A percentile compares a stretch with the other conserved stretches of the same genome.
Evolutionary conservation across 2,888 invertebrate species (phyloP).

Genomic region (Isoperla grammatica): DNA sequence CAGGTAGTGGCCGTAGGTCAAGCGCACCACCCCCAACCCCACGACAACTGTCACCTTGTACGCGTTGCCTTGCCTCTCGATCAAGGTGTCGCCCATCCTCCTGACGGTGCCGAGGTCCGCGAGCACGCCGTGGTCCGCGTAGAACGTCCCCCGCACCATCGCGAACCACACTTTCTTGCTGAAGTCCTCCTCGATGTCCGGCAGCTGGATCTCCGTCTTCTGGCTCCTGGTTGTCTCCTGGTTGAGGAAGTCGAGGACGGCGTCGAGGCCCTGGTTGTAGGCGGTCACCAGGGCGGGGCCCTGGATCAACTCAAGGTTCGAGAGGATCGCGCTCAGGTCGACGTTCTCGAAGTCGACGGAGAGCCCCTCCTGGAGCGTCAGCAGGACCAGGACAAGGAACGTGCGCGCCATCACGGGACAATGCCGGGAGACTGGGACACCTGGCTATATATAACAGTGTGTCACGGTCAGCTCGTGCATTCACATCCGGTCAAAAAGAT

Average conservation of each 20-base stretch:
- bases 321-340: no score
- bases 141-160: constrained; percentile 6
- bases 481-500: no score
- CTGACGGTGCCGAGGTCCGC: constrained; percentile 5
- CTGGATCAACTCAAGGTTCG: no score
- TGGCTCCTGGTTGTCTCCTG: constrained; percentile 1
- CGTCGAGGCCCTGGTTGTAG: constrained; percentile 11
- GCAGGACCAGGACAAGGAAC: no score
- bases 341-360: no score
- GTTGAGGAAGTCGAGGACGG: background rate
- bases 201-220: background rate
- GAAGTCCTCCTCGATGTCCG: constrained; percentile 15
- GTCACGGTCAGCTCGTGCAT: no score
- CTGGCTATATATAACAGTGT: no score
- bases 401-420: no score
- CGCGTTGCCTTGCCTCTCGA: no score
- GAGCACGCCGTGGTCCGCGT: constrained; percentile 15
- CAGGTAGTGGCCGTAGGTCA: constrained; percentile 13
- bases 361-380: no score
- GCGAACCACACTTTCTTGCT: background rate
- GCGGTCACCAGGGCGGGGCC: background rate
- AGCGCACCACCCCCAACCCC: background rate
- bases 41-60: background rate
- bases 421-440: no score
- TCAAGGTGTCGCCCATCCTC: background rate